Evolutionary conservation across 2,888 invertebrate species (phyloP).

Genomic region (Hirudinaria manillensis): DNA sequence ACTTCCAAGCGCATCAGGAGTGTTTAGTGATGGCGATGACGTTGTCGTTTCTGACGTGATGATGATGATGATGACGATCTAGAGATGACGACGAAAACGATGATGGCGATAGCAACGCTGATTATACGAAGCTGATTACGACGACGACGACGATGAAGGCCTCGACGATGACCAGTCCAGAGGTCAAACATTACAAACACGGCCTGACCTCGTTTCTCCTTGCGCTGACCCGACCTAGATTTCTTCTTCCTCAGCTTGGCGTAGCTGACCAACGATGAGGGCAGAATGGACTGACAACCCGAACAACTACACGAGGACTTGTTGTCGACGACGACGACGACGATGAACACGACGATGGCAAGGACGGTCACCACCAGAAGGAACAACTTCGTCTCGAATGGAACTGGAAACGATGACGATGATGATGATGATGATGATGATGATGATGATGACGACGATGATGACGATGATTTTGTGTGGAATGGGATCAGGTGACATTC

Average conservation of each 20-base stretch:
- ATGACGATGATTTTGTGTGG: not conserved
- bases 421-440: conserved; percentile 11
- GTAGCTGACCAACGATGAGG: not conserved
- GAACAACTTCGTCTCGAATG: conserved; percentile 6
- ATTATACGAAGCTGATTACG: too few relatives aligned
- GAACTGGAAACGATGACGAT: not conserved
- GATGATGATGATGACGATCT: too few relatives aligned
- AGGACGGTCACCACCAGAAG: conserved; percentile 5
- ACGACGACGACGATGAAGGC: too few relatives aligned
- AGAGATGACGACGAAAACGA: too few relatives aligned
- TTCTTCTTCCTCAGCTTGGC: not conserved
- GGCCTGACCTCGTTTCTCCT: too few relatives aligned
- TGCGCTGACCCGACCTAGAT: not conserved
- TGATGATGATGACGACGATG: conserved; percentile 20
- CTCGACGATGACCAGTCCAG: too few relatives aligned
- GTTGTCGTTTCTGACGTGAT: too few relatives aligned
- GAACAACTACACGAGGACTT: not conserved
- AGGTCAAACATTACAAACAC: too few relatives aligned
- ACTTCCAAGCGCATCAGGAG: too few relatives aligned
- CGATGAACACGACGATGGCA: not conserved
- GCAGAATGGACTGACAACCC: not conserved
- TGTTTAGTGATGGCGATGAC: too few relatives aligned
- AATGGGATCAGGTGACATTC: not conserved
- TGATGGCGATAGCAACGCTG: too few relatives aligned
- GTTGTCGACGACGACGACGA: conserved; percentile 7